A percentile compares a stretch with the other conserved stretches of the same genome.
Evolutionary conservation across 2,888 invertebrate species (phyloP).

Genomic region (Ophonus ardosiacus): DNA sequence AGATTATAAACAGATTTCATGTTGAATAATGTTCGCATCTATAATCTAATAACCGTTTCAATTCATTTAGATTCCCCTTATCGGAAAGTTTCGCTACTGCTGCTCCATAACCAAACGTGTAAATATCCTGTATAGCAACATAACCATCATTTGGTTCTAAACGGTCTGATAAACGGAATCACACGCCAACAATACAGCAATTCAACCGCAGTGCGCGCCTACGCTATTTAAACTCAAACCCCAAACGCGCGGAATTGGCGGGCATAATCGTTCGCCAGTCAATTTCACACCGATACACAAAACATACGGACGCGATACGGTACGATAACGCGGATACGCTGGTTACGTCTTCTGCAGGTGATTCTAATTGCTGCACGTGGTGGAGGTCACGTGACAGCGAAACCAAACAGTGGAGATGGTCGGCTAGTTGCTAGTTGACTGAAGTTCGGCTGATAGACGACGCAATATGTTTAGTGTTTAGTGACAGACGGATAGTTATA

Average conservation of each 20-base stretch:
- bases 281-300: constrained; percentile 16
- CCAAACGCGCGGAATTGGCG: background rate
- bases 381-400: constrained; percentile 2
- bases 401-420: background rate
- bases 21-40: no score
- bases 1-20: no score
- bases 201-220: constrained; percentile 19
- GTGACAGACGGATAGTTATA: background rate
- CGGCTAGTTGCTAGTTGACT: background rate
- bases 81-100: background rate
- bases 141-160: constrained; percentile 35
- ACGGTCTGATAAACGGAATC: constrained; percentile 17
- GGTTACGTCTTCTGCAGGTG: constrained; percentile 12
- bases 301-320: background rate
- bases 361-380: constrained; percentile 31
- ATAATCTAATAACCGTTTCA: background rate
- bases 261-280: constrained; percentile 13
- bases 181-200: constrained; percentile 25
- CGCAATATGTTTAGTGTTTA: background rate
- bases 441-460: background rate
- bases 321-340: background rate
- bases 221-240: constrained; percentile 1
- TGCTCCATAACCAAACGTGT: background rate
- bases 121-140: background rate
- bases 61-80: background rate